Evolutionary conservation across 2,797 vertebrate genomes (phyloP), one percentile per base, ranked within the genome.

Genomic region (Malacoraja senta): DNA sequence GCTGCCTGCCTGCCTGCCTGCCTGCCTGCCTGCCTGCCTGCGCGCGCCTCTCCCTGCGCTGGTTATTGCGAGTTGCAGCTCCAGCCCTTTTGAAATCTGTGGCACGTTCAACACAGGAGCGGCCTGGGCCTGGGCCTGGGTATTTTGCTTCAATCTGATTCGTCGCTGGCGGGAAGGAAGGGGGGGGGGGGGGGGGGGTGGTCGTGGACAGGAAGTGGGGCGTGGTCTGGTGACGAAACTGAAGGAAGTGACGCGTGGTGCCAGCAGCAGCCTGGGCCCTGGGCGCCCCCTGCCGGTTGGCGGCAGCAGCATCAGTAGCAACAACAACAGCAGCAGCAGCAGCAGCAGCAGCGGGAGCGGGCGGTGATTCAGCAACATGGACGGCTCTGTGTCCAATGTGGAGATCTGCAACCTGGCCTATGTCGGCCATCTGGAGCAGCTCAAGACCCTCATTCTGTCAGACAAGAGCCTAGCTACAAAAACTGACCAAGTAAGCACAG

Each of bases 331-430:
- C 38, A 38, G 1, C 38, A 38, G 2, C 44, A 44, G n/a, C n/a
- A n/a, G n/a, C n/a, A n/a, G n/a, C n/a, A n/a, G n/a, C n/a, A n/a
- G n/a, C n/a, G n/a, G n/a, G n/a, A n/a, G n/a, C n/a, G 3, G 44
- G 93, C 35, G 71, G 86, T 91, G 86, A 93, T 17, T 93, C 84
- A 79, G 84, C 93, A 93, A 93, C 13, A 98, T 98, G 97, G 98
- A 96, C 93, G 96, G 94, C 0, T 94, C 95, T 0, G 98, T 99
- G 88, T 99, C 99, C 1, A 96, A 99, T 72, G 95, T 99, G 72
- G 97, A 97, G 93, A 94, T 99, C 15, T 99, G 99, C 94, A 98
- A 99, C 94, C 96, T 98, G 93, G 98, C 99, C 6, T 99, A 97
- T 93, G 94, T 94, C 19, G 98, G 99, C 0, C 96, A 97, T 44